Evolutionary conservation across 2,888 invertebrate species (phyloP).

Genomic region (Lobophora halterata): DNA sequence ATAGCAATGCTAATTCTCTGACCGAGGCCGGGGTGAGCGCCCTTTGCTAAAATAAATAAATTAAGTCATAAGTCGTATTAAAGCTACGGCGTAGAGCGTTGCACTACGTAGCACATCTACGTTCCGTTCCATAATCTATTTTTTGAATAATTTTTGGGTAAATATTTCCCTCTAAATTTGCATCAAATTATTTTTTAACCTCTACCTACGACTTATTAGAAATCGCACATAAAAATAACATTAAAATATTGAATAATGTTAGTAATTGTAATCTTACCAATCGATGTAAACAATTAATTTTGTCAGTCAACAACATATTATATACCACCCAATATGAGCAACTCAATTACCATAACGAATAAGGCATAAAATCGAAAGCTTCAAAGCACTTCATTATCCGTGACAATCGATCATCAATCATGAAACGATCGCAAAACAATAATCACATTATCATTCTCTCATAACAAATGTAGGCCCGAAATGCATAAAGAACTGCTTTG

Average conservation of each 20-base stretch:
- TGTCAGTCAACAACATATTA: slow-evolving; percentile 19
- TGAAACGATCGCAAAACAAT: slow-evolving; percentile 75
- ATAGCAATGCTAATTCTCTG: no score
- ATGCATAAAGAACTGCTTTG: slow-evolving; percentile 76
- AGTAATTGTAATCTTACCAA: not conserved
- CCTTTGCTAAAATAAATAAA: no score
- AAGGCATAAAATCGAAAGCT: slow-evolving; percentile 53
- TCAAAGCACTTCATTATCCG: slow-evolving; percentile 70
- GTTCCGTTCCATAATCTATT: no score
- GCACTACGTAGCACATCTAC: no score
- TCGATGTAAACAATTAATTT: slow-evolving; percentile 23
- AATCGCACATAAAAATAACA: no score
- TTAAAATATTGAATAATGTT: not conserved
- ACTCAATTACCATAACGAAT: slow-evolving; percentile 32
- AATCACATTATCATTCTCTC: slow-evolving; percentile 79
- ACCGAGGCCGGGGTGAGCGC: no score
- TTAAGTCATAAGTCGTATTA: no score
- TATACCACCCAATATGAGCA: slow-evolving; percentile 20
- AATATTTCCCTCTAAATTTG: no score
- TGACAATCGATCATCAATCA: slow-evolving; percentile 76
- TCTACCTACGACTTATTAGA: no score
- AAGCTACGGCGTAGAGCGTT: no score
- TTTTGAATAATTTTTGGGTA: no score
- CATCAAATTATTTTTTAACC: no score
- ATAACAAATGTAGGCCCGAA: slow-evolving; percentile 73